Evolutionary conservation across 2,113 vertebrate genomes (phyloP).

Genomic region (Atlantisia rogersi): DNA sequence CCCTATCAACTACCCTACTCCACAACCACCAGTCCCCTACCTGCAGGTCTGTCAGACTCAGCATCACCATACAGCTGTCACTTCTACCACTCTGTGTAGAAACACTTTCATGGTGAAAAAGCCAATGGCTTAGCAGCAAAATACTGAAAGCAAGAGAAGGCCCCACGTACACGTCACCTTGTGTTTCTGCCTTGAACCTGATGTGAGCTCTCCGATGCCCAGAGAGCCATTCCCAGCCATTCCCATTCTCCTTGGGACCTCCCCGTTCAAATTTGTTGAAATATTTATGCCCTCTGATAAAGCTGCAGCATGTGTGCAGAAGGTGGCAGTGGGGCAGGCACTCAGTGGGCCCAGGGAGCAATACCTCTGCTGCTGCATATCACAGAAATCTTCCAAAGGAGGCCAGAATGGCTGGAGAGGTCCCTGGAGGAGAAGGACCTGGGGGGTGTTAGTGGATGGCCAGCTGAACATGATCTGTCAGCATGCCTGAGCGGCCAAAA

Average conservation of each 20-base stretch:
- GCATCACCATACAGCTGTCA: not conserved
- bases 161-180: fast-evolving
- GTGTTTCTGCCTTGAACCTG: not conserved
- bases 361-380: not conserved
- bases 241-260: not conserved
- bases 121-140: not conserved
- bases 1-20: not conserved
- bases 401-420: no score
- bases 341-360: not conserved
- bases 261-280: not conserved
- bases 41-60: not conserved
- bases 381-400: not conserved
- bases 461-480: no score
- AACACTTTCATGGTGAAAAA: not conserved
- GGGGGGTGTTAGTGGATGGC: no score
- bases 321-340: not conserved
- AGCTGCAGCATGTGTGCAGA: fast-evolving
- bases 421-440: no score
- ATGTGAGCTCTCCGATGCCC: fast-evolving
- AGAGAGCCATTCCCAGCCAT: not conserved
- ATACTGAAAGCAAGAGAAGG: not conserved
- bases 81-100: not conserved
- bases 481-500: no score
- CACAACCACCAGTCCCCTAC: fast-evolving
- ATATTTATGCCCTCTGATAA: not conserved